Conservation (phyloP, 2,888 invertebrate species). For the Lutraria lutraria region DNA sequence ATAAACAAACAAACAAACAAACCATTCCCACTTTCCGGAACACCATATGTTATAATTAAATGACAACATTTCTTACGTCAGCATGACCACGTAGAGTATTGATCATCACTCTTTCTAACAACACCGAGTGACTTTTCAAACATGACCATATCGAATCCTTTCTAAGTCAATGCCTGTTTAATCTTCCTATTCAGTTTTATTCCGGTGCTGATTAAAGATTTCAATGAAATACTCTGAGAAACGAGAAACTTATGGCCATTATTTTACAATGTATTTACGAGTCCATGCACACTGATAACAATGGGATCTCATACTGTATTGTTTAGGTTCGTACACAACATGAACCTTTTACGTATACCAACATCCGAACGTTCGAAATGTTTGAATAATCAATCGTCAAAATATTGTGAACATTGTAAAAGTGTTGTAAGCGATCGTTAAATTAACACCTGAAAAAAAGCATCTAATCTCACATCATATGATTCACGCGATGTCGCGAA, state of each 20-base stretch:
- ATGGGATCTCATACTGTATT: neutral
- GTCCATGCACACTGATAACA: neutral
- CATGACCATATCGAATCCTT: no score
- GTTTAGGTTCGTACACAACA: neutral
- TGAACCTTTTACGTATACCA: neutral
- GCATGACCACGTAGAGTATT: no score
- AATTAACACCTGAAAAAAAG: neutral
- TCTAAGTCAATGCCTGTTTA: neutral
- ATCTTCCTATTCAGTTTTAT: neutral
- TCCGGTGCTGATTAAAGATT: neutral
- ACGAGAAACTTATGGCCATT: neutral
- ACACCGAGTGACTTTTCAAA: no score
- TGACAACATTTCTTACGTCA: no score
- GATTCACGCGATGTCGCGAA: conserved; percentile 12
- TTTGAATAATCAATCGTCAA: neutral
- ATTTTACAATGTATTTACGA: neutral
- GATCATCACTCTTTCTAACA: no score
- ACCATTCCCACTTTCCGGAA: no score
- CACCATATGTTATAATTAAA: no score
- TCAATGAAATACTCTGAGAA: neutral
- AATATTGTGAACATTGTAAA: neutral
- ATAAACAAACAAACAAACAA: no score
- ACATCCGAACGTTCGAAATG: neutral
- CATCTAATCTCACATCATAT: neutral
- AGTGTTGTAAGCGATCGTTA: neutral